Evolutionary conservation across 2,888 invertebrate genomes (phyloP), one percentile per base, ranked within the genome.

Genomic region (Cheilosia scutellata): DNA sequence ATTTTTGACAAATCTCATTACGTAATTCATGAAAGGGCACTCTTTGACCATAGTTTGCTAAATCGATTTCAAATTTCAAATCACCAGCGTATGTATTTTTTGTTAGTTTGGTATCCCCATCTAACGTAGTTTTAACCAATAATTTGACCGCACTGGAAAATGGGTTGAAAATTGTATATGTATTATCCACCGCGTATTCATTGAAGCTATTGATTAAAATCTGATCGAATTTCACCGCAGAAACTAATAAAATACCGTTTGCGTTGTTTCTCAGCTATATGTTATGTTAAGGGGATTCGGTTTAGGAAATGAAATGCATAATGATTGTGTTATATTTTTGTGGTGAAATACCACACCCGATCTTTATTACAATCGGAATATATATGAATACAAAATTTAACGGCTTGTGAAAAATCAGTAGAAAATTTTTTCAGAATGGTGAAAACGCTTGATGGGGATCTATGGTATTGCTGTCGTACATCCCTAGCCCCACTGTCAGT

Each of bases 231-330:
- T 49, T 37, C 13, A 51, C 65, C 51, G 51, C 65, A 51, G 51
- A 65, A 66, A 51, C 65, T 66, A 66, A 66, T 66, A 49, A 51
- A 66, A 66, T 40, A 51, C 33, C 49, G 7, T 51, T 51, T 66
- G 42, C 13, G 51, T 37, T 37, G 37, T 51, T 13, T 33, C 42
- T n/a, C n/a, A 47, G 16, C 25, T 65, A 5, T 27, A 13, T 20
- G 7, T 7, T 11, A 37, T 20, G 37, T 33, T 51, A 51, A 29
- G 40, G n/a, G 7, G 27, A 37, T 33, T 37, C 9, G 63, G 16
- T 65, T 33, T 33, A 25, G 49, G 13, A 27, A 27, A 7, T 37
- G 25, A 65, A 49, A 33, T 33, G 6, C 25, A 20, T 42, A 49
- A 37, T 9, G 65, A 16, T 31, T 37, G 16, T 13, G n/a, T 37